Base-by-base conservation (phyloP, 2,797 vertebrate genomes). In the Pseudomugil gertrudae region DNA sequence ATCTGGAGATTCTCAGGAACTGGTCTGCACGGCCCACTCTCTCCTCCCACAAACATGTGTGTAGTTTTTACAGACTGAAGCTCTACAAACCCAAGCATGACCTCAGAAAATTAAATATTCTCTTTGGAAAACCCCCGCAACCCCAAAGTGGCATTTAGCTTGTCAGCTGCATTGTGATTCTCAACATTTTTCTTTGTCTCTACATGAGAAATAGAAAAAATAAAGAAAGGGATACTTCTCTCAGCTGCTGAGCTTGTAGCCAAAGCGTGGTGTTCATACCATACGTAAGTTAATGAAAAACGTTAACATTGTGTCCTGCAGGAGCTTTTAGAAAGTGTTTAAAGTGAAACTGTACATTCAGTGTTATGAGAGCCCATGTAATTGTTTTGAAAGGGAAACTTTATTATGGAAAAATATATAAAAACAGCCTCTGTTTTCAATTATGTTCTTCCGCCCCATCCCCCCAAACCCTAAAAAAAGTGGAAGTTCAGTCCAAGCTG, bases 381-480 rank as follows among this genome's bases (percentile, higher is more conserved):
- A 83, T 91, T 92, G 81, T 92, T 92, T 88, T 85, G 68, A 88
- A 91, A 90, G 84, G 68, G 84, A 85, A 87, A 84, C 71, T 91
- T 92, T 91, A 93, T 89, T 83, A 92, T 82, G 89, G 87, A 89
- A 91, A 90, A 90, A 30, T 83, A 88, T 81, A 90, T 91, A 90
- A 92, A 93, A 91, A 91, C 92, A 92, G 81, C 57, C 56, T 66
- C 92, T 94, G 92, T 85, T 92, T 93, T 86, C 87, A 94, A 92
- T 94, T 92, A 93, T 71, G 78, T 72, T 43, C 73, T 72, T 76
- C 78, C 79, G 62, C 57, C 79, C 90, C 83, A 78, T 69, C 90
- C 90, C 90, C 89, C 77, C 30, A 63, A 64, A 33, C 19, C 60
- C 48, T 47, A 53, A 17, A 56, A 72, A 70, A 71, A 76, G 66